Conservation (phyloP, 2,797 vertebrate genomes). For the Pachyuromys duprasi region DNA sequence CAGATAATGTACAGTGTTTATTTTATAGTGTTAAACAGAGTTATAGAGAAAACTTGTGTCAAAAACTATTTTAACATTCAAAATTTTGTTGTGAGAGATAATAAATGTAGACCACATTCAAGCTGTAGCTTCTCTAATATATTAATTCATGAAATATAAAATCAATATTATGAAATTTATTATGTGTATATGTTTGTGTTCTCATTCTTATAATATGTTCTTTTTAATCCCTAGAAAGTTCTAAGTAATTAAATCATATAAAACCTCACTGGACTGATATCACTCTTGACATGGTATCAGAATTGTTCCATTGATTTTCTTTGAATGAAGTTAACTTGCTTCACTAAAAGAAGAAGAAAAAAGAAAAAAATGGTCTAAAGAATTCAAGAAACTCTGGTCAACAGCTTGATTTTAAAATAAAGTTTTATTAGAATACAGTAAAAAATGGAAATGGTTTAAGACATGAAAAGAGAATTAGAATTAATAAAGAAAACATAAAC, state of each 20-base stretch:
- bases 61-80: not conserved
- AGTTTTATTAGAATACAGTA: too few species aligned
- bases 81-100: not conserved
- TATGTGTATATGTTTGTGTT: not conserved
- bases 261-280: not conserved
- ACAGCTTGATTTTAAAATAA: too few species aligned
- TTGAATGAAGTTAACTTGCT: not conserved
- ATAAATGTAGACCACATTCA: not conserved
- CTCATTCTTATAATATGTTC: not conserved
- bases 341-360: too few species aligned
- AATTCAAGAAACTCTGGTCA: too few species aligned
- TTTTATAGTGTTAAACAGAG: not conserved
- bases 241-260: not conserved
- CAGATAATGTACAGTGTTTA: not conserved
- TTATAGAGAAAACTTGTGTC: not conserved
- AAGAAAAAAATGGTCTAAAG: too few species aligned
- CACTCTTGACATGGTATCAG: not conserved
- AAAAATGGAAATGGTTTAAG: too few species aligned
- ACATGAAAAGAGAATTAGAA: too few species aligned
- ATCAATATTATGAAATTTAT: not conserved
- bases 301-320: not conserved
- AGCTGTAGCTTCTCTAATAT: not conserved
- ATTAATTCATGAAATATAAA: not conserved
- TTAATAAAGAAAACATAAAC: too few species aligned
- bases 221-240: not conserved